These are phyloP conservation scores for Perca flavescens DNA, from an alignment of 2,113 vertebrate species.

Conservation along the genomic window DNA sequence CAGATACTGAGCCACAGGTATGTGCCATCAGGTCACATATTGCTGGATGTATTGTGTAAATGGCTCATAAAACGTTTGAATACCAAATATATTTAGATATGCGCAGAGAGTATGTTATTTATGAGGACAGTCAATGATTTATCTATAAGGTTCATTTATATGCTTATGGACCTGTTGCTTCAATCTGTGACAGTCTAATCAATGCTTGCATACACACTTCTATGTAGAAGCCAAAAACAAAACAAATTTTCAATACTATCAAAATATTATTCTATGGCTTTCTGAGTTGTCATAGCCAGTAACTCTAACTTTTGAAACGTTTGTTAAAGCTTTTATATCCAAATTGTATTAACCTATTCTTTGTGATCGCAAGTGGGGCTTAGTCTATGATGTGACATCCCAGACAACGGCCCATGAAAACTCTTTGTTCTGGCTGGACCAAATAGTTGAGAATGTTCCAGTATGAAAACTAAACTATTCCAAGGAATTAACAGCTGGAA, in stretches of 20 bases:
- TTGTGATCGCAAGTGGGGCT: constrained; percentile 19
- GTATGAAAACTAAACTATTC: constrained; percentile 36
- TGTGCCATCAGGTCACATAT: constrained; percentile 22
- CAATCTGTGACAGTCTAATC: neutral
- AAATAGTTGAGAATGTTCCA: constrained; percentile 47
- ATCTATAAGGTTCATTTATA: neutral
- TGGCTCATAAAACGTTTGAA: neutral
- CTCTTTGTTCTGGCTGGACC: constrained; percentile 20
- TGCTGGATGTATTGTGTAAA: constrained; percentile 16
- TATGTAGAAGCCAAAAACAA: neutral
- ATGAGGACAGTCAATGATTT: constrained; percentile 1
- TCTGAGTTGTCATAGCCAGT: neutral
- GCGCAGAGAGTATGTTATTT: neutral
- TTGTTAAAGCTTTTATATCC: constrained; percentile 33
- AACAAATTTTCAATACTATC: constrained; percentile 4
- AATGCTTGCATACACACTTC: neutral
- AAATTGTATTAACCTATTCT: constrained; percentile 33
- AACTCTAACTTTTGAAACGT: constrained; percentile 7
- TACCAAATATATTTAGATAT: neutral
- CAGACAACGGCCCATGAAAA: constrained; percentile 31
- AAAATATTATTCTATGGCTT: constrained; percentile 25
- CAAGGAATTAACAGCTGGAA: constrained; percentile 28
- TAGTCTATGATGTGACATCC: constrained; percentile 29
- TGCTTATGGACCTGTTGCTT: neutral
- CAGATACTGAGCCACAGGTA: constrained; percentile 40